Evolutionary conservation across 2,797 vertebrate species (phyloP).

Genomic region (Balearica regulorum): DNA sequence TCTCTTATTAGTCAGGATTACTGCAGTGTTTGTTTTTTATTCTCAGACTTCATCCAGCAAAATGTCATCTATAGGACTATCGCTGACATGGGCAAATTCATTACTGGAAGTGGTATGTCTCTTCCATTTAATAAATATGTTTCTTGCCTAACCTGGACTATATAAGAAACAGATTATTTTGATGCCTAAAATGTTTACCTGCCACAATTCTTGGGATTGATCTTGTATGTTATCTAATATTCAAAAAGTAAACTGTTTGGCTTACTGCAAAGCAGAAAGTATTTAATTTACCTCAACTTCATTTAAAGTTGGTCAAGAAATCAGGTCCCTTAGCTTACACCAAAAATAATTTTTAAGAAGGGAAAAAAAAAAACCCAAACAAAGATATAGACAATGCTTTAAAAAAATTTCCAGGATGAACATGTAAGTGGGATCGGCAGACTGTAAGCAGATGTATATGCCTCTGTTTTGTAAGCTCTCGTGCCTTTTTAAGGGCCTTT

Average conservation of each 20-base stretch:
- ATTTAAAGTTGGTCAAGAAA: neutral
- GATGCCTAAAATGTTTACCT: neutral
- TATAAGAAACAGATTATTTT: neutral
- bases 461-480: neutral
- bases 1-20: neutral
- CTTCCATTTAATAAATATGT: neutral
- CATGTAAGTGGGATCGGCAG: neutral
- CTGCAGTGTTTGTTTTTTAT: neutral
- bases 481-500: neutral
- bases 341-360: neutral
- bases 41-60: constrained; percentile 75
- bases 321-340: neutral
- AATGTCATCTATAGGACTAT: constrained; percentile 71
- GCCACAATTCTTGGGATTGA: neutral
- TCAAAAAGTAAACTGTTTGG: neutral
- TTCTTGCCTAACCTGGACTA: neutral
- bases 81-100: constrained; percentile 61
- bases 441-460: neutral
- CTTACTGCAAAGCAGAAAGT: neutral
- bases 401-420: neutral
- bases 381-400: neutral
- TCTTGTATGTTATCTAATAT: neutral
- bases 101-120: constrained; percentile 64
- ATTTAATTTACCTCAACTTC: neutral
- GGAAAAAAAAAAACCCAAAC: neutral